These are phyloP conservation scores for Siniperca undulata DNA, from an alignment of 2,797 vertebrate species.

Conservation along the genomic window DNA sequence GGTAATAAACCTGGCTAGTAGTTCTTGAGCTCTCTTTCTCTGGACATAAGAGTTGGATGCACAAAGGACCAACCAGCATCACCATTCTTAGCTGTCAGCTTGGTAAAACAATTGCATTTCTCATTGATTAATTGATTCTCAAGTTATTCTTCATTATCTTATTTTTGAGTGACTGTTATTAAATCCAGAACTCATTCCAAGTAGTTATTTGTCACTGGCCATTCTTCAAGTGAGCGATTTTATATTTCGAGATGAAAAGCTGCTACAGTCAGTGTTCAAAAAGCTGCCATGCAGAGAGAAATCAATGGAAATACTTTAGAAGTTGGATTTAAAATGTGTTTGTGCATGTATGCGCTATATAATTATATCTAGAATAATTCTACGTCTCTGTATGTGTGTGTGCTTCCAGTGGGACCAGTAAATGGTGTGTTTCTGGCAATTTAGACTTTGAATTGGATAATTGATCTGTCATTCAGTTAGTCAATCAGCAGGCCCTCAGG, in stretches of 20 bases:
- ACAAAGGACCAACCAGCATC: neutral
- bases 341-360: slow-evolving; percentile 9
- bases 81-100: neutral
- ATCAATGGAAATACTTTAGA: neutral
- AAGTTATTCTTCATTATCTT: too few species aligned
- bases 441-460: slow-evolving; percentile 63
- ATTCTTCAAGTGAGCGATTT: slow-evolving; percentile 13
- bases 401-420: slow-evolving; percentile 25
- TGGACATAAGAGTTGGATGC: too few species aligned
- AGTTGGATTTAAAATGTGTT: slow-evolving; percentile 23
- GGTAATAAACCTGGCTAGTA: too few species aligned
- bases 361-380: slow-evolving; percentile 9
- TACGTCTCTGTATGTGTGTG: neutral
- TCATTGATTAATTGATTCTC: too few species aligned
- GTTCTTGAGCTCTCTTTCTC: too few species aligned
- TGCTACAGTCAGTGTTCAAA: slow-evolving; percentile 6
- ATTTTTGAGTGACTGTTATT: neutral
- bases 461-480: slow-evolving; percentile 67
- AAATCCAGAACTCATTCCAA: neutral
- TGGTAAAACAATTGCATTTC: neutral
- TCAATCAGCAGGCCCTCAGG: slow-evolving; percentile 55
- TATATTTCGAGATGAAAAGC: slow-evolving; percentile 26
- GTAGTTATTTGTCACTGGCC: neutral
- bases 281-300: slow-evolving; percentile 6
- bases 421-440: slow-evolving; percentile 57